phyloP scores from a whole-genome alignment of 2,113 vertebrate species.

The Chaetodon trifascialis region DNA sequence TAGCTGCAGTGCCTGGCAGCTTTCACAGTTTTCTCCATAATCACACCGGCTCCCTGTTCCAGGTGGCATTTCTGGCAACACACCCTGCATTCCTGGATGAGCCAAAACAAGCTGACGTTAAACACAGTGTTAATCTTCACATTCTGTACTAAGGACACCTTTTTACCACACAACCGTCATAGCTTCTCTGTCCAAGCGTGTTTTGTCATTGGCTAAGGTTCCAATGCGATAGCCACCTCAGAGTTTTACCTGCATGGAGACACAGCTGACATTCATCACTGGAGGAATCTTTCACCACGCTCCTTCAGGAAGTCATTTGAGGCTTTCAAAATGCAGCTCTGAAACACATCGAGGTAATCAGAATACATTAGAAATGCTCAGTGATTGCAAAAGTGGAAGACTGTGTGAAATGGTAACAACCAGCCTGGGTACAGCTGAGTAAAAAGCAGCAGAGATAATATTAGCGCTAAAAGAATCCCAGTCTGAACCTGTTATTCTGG shows the following conservation, averaged over 20 bases:
- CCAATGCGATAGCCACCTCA: neutral
- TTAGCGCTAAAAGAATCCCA: neutral
- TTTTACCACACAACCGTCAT: constrained; percentile 19
- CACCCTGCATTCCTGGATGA: constrained; percentile 32
- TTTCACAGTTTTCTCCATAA: constrained; percentile 38
- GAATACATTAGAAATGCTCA: constrained; percentile 9
- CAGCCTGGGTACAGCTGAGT: neutral
- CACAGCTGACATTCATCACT: neutral
- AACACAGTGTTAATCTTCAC: constrained; percentile 50
- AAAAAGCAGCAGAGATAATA: constrained; percentile 12
- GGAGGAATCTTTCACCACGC: constrained; percentile 27
- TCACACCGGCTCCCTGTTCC: constrained; percentile 52
- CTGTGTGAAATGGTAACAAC: constrained; percentile 35
- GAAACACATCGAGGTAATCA: neutral
- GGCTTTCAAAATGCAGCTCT: constrained; percentile 13
- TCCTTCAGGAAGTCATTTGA: constrained; percentile 10
- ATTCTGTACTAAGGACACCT: constrained; percentile 28
- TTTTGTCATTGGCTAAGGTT: constrained; percentile 4
- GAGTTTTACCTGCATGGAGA: neutral
- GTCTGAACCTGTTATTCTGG: neutral
- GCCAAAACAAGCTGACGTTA: constrained; percentile 53
- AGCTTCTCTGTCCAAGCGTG: neutral
- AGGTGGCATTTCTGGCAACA: constrained; percentile 62
- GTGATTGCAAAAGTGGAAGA: constrained; percentile 15
- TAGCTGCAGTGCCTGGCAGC: constrained; percentile 52